Conservation (phyloP, 2,797 vertebrate genomes). For the Chaetodon trifasciatus region DNA sequence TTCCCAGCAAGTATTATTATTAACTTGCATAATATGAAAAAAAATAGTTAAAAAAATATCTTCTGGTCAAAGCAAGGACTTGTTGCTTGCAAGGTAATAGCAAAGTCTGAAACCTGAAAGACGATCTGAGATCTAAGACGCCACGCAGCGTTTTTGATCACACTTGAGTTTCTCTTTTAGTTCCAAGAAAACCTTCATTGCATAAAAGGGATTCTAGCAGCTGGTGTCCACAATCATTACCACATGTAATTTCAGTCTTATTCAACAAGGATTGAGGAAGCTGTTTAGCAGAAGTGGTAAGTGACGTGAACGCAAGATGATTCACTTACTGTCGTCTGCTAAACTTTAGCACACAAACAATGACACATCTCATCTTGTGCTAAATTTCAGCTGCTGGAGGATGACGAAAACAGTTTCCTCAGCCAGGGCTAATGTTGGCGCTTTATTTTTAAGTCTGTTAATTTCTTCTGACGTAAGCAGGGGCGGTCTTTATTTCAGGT, state of each 20-base stretch:
- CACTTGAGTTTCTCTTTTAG: slow-evolving; percentile 5
- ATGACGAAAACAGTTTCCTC: not conserved
- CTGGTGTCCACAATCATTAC: not conserved
- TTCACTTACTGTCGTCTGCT: not conserved
- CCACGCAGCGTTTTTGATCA: too few relatives aligned
- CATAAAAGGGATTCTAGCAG: not conserved
- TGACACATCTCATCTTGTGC: not conserved
- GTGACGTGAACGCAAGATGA: not conserved
- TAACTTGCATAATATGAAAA: not conserved
- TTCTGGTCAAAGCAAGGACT: not conserved
- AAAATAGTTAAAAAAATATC: not conserved
- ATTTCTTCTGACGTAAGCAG: not conserved
- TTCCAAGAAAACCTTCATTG: not conserved
- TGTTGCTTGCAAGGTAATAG: not conserved
- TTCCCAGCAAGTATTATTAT: not conserved
- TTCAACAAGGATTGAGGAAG: slow-evolving; percentile 1
- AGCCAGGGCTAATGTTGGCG: not conserved
- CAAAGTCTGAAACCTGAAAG: not conserved
- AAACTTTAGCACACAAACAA: not conserved
- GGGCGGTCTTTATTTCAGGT: not conserved
- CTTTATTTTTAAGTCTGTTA: not conserved
- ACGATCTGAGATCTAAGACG: too few relatives aligned
- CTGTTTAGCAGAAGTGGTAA: slow-evolving; percentile 9
- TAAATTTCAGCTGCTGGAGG: not conserved
- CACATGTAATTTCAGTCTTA: not conserved